Evolutionary conservation across 2,113 vertebrate species (phyloP), one percentile per base, ranked within the genome.

Genomic region (Semicossyphus pulcher): DNA sequence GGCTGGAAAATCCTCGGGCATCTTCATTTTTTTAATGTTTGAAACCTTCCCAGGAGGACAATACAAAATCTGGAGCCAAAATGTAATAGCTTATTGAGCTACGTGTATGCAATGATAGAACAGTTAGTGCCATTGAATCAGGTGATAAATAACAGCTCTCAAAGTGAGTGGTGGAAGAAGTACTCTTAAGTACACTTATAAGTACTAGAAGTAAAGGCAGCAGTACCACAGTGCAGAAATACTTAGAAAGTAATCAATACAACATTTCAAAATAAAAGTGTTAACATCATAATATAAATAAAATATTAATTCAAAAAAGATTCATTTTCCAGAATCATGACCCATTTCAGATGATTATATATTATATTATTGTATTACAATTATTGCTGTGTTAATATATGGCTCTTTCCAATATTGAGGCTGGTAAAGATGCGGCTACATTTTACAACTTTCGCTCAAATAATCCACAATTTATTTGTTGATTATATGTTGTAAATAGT

Each of bases 91-190:
- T 37, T 36, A 9, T 21, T 65, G 25, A 28, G 37, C 29, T 20
- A 4, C 25, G 4, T 20, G 28, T 10, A 75, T 48, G n/a, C 21
- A 16, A 9, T 34, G 32, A 3, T 39, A 16, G n/a, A 23, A n/a
- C 15, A 51, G 14, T 63, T 44, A 28, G 68, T 54, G 47, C 20
- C 44, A 42, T 10, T 1, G 21, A 52, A 26, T n/a, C 10, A 34
- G 62, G 21, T 60, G 34, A 62, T 56, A 63, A 69, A 51, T 56
- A 63, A 36, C 39, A 56, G 12, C 65, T 69, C 45, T 76, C 52
- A 70, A 65, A 52, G 10, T 60, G 12, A 21, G 20, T 21, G 16
- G 16, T 51, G 16, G 31, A 37, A 37, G 15, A 14, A 31, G 18
- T 5, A 28, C 7, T 36, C 12, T 36, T 36, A 12, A 15, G 11